Evolutionary conservation across 2,888 invertebrate genomes (phyloP).

Genomic region (Pachliopta kotzebuea): DNA sequence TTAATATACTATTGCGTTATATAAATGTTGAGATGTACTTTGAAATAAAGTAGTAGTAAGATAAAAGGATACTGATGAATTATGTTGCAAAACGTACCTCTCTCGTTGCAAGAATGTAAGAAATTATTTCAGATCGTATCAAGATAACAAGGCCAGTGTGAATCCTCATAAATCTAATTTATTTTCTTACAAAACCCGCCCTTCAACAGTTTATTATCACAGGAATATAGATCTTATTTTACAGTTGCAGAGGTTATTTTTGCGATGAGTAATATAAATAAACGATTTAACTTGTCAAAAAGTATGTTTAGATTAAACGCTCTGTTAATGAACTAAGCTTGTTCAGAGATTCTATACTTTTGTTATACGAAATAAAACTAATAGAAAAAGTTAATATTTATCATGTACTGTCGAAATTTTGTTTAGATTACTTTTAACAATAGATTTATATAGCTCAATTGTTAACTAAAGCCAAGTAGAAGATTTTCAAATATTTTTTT

Average conservation of each 20-base stretch:
- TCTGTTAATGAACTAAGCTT: slow-evolving; percentile 40
- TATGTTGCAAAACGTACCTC: slow-evolving; percentile 39
- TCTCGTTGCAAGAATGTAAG: slow-evolving; percentile 31
- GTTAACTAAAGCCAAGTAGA: too few relatives aligned
- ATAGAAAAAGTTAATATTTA: too few relatives aligned
- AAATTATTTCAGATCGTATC: slow-evolving; percentile 53
- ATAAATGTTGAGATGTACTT: too few relatives aligned
- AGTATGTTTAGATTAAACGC: slow-evolving; percentile 39
- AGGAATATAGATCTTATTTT: slow-evolving; percentile 25
- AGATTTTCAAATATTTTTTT: too few relatives aligned
- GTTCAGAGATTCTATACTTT: not conserved
- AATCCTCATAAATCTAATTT: slow-evolving; percentile 58
- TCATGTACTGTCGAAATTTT: not conserved
- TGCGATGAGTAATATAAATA: slow-evolving; percentile 22
- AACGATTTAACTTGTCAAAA: slow-evolving; percentile 27
- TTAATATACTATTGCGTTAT: too few relatives aligned
- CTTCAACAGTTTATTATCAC: slow-evolving; percentile 18
- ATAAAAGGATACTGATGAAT: slow-evolving; percentile 30
- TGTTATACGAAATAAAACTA: not conserved
- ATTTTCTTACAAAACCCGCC: slow-evolving; percentile 46
- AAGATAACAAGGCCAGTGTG: slow-evolving; percentile 48
- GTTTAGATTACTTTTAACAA: not conserved
- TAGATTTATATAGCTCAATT: too few relatives aligned
- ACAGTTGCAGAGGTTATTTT: slow-evolving; percentile 23
- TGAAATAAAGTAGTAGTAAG: not conserved